These are phyloP conservation scores for Eupithecia subfuscata DNA, from an alignment of 2,888 invertebrate species.

Conservation along the genomic window DNA sequence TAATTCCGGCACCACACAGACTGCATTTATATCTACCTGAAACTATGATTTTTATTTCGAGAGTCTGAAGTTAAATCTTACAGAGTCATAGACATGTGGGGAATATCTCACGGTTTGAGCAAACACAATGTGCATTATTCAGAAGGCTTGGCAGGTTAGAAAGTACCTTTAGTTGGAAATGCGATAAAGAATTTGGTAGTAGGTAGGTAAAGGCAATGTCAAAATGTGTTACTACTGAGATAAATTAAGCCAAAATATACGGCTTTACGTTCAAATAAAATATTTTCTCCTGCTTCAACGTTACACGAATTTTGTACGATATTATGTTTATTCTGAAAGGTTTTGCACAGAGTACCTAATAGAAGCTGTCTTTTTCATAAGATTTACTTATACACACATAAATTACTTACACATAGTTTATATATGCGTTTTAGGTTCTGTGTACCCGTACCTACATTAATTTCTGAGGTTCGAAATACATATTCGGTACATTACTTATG, in stretches of 20 bases:
- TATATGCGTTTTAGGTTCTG: too few species aligned
- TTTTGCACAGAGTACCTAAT: not conserved
- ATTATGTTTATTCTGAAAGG: not conserved
- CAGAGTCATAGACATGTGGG: conserved; percentile 10
- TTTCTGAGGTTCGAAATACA: too few species aligned
- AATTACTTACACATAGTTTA: too few species aligned
- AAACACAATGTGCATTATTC: conserved; percentile 19
- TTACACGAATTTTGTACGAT: not conserved
- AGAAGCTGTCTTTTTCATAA: too few species aligned
- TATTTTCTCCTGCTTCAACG: not conserved
- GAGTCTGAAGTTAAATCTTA: not conserved
- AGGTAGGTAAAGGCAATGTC: not conserved
- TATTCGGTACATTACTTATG: too few species aligned
- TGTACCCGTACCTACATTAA: too few species aligned
- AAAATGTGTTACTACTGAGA: not conserved
- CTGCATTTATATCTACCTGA: not conserved
- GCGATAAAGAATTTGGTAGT: not conserved
- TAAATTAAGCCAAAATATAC: not conserved
- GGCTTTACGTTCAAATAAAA: not conserved
- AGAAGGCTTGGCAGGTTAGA: conserved; percentile 3
- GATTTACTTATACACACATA: too few species aligned
- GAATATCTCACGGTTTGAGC: conserved; percentile 16
- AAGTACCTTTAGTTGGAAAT: not conserved
- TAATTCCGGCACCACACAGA: too few species aligned
- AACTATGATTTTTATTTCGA: not conserved